A percentile compares a stretch with the other conserved stretches of the same genome.
These are phyloP conservation scores for Spea hammondii DNA, from an alignment of 2,797 vertebrate genomes.

Conservation along the genomic window DNA sequence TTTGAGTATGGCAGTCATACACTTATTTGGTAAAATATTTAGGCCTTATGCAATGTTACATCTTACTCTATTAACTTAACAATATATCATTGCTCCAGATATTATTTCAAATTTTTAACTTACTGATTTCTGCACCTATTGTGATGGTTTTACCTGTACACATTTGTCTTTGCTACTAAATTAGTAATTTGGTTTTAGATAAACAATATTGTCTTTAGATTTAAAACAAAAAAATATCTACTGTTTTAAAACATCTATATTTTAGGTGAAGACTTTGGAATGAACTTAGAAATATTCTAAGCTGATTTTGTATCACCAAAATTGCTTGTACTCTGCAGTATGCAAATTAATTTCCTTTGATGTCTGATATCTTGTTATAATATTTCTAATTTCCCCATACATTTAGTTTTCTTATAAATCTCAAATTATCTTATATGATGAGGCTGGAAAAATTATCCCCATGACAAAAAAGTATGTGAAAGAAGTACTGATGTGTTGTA, in stretches of 20 bases:
- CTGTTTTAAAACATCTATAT: not conserved
- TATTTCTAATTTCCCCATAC: conserved; percentile 36
- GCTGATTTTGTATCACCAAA: conserved; percentile 19
- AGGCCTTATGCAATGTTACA: no score
- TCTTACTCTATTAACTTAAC: no score
- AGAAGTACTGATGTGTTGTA: conserved; percentile 11
- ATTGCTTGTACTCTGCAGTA: conserved; percentile 29
- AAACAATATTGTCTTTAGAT: no score
- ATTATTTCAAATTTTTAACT: no score
- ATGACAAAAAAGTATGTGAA: conserved; percentile 34
- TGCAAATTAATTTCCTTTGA: conserved; percentile 34
- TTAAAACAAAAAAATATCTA: no score
- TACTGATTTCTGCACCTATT: no score
- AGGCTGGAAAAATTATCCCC: conserved; percentile 28
- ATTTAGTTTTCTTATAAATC: conserved; percentile 28
- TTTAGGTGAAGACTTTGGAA: conserved; percentile 13
- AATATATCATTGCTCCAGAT: no score
- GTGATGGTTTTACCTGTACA: no score
- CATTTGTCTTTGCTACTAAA: no score
- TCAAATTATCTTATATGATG: conserved; percentile 45
- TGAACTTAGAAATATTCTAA: conserved; percentile 19
- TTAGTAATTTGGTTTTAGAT: no score
- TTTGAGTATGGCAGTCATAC: no score
- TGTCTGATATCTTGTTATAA: conserved; percentile 25
- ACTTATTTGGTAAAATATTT: no score